Evolutionary conservation across 2,888 invertebrate species (phyloP).

Genomic region (Limulus polyphemus): DNA sequence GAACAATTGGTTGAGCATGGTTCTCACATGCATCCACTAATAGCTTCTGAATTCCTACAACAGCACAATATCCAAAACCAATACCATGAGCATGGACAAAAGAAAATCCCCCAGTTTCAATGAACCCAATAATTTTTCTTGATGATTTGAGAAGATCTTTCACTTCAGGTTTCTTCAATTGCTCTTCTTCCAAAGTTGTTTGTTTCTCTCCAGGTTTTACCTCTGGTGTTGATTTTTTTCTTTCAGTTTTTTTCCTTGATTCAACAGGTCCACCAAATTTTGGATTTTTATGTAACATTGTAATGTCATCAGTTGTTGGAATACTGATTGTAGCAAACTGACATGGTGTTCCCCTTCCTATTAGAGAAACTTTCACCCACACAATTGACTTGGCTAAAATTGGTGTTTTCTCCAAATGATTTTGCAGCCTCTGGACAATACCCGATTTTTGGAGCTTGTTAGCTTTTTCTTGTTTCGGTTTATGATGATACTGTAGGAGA

Average conservation of each 20-base stretch:
- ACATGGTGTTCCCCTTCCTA: slow-evolving; percentile 8
- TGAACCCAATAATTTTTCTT: slow-evolving; percentile 17
- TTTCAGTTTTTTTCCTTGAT: not conserved
- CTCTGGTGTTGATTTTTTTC: slow-evolving; percentile 1
- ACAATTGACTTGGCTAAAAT: slow-evolving; percentile 3
- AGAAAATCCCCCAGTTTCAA: slow-evolving; percentile 14
- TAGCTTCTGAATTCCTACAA: slow-evolving; percentile 6
- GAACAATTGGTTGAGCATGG: slow-evolving; percentile 6
- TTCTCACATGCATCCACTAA: too few relatives aligned
- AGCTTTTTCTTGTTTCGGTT: too few relatives aligned
- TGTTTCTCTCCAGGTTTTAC: not conserved
- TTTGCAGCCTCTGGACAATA: too few relatives aligned
- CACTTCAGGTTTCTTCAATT: slow-evolving; percentile 7
- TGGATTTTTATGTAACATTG: slow-evolving; percentile 2
- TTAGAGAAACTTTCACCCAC: slow-evolving; percentile 3
- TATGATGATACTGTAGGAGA: too few relatives aligned
- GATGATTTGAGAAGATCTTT: slow-evolving; percentile 4
- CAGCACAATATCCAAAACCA: slow-evolving; percentile 16
- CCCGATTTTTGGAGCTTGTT: too few relatives aligned
- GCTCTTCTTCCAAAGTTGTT: too few relatives aligned
- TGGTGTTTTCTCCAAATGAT: too few relatives aligned
- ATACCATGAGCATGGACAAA: slow-evolving; percentile 4
- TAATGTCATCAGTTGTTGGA: slow-evolving; percentile 8
- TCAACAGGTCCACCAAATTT: slow-evolving; percentile 12
- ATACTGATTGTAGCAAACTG: slow-evolving; percentile 10